phyloP scores from a whole-genome alignment of 2,888 invertebrate species.

The Cetonia aurata region DNA sequence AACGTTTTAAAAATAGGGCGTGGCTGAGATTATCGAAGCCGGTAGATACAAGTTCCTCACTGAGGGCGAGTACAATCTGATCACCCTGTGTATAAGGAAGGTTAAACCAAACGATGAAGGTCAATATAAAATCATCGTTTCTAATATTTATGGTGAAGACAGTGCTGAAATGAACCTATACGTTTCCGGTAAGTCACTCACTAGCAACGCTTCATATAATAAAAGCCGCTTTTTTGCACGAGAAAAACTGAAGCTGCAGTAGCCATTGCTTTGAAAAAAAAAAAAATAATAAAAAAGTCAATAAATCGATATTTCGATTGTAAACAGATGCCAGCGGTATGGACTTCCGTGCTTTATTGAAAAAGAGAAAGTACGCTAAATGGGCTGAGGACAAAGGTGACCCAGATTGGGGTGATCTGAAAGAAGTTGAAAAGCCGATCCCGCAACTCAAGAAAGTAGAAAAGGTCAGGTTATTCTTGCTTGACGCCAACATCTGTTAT shows the following conservation, averaged over 20 bases:
- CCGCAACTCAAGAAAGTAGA: conserved; percentile 93
- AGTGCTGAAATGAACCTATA: conserved; percentile 96
- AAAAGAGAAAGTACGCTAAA: conserved; percentile 95
- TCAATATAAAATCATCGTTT: conserved; percentile 92
- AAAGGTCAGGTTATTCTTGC: conserved; percentile 76
- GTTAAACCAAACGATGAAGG: conserved; percentile 97
- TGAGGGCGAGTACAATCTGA: conserved; percentile 92
- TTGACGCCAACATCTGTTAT: conserved; percentile 10
- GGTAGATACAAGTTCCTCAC: conserved; percentile 96
- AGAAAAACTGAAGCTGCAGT: no score
- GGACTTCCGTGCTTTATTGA: conserved; percentile 99
- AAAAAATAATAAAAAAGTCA: no score
- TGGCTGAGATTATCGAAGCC: conserved; percentile 93
- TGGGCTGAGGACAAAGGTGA: conserved; percentile 93
- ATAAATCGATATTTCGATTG: conserved; percentile 12
- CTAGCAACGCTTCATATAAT: neutral
- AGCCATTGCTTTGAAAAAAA: conserved; percentile 10
- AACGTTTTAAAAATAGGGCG: conserved; percentile 70
- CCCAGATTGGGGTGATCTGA: conserved; percentile 93
- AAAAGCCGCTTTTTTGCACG: no score
- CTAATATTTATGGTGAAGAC: conserved; percentile 96
- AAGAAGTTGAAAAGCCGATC: conserved; percentile 89
- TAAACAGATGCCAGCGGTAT: conserved; percentile 91
- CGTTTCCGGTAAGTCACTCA: conserved; percentile 83
- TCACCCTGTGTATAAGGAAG: conserved; percentile 95